Base-by-base conservation (phyloP, 2,888 invertebrate species). In the Piscicola geometra region DNA sequence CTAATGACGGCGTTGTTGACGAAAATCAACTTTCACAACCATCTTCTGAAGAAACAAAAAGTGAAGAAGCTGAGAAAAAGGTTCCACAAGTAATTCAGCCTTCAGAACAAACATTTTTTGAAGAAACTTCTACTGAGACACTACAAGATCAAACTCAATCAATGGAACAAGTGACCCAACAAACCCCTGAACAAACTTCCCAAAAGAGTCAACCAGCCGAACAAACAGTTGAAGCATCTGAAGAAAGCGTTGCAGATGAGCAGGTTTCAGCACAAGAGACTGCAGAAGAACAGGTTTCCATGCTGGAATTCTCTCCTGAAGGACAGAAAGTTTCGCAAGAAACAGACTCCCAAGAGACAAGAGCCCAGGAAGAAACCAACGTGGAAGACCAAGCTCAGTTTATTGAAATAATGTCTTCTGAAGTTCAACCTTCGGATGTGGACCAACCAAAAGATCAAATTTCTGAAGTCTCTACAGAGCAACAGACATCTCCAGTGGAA, bases 21-120 rank as follows among this genome's bases (percentile, higher is more conserved):
- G 36, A 70, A 25, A 41, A n/a, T 35, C 36, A 18, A 3, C 1
- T 35, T 35, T 28, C 28, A 41, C 36, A 70, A 36, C 33, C 70
- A 3, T 18, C 76, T 41, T 30, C 36, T 71, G 76, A 66, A 64
- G 76, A 76, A 71, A 28, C n/a, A 47, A 52, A 64, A 30, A 50
- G 21, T 15, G 73, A 76, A 72, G 35, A 76, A 25, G 73, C 72
- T 15, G 35, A 41, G n/a, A 47, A 36, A 35, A n/a, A 5, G 1
- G 70, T 32, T 9, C 32, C 35, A 1, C n/a, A 72, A 72, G 25
- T 25, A 25, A n/a, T 35, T 33, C 32, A n/a, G 3, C 28, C 33
- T 5, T 18, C 18, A 33, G 69, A 36, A 36, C 36, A 69, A 32
- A 69, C 33, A 35, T 5, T 35, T 25, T 18, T n/a, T 36, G 69